Evolutionary conservation across 2,888 invertebrate genomes (phyloP).

Genomic region (Palloptera scutellata): DNA sequence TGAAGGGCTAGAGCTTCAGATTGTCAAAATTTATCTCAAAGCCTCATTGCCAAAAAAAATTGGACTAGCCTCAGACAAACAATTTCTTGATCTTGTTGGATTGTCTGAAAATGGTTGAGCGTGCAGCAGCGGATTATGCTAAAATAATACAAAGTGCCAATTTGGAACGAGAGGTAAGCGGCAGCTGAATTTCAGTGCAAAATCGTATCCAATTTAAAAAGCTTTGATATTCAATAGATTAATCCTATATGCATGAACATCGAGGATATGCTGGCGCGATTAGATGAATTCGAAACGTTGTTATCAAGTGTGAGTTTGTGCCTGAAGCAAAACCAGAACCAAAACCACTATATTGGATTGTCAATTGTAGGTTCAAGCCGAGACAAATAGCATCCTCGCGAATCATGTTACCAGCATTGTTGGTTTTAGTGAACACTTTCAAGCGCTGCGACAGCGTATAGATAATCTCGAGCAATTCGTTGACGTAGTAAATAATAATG

Average conservation of each 20-base stretch:
- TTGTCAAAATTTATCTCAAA: too few species aligned
- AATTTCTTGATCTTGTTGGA: not conserved
- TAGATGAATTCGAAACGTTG: constrained; percentile 73
- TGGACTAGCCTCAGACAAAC: too few species aligned
- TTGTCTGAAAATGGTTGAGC: constrained; percentile 63
- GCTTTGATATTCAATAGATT: constrained; percentile 43
- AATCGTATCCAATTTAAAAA: not conserved
- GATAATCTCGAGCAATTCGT: constrained; percentile 68
- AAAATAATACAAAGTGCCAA: constrained; percentile 67
- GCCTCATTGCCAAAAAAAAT: too few species aligned
- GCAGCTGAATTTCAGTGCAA: not conserved
- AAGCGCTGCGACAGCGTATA: constrained; percentile 67
- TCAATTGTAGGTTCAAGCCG: constrained; percentile 54
- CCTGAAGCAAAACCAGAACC: not conserved
- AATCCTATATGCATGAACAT: constrained; percentile 71
- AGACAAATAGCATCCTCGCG: constrained; percentile 55
- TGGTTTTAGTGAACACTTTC: constrained; percentile 67
- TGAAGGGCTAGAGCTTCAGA: too few species aligned
- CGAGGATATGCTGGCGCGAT: constrained; percentile 73
- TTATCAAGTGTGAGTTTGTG: constrained; percentile 67
- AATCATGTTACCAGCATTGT: constrained; percentile 67
- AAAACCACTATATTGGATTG: not conserved
- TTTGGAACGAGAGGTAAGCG: constrained; percentile 66
- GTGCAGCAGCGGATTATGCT: constrained; percentile 67
- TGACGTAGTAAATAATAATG: constrained; percentile 67